Conservation (phyloP, 35 echinoderm and acorn worm species). For the Acanthaster planci region DNA sequence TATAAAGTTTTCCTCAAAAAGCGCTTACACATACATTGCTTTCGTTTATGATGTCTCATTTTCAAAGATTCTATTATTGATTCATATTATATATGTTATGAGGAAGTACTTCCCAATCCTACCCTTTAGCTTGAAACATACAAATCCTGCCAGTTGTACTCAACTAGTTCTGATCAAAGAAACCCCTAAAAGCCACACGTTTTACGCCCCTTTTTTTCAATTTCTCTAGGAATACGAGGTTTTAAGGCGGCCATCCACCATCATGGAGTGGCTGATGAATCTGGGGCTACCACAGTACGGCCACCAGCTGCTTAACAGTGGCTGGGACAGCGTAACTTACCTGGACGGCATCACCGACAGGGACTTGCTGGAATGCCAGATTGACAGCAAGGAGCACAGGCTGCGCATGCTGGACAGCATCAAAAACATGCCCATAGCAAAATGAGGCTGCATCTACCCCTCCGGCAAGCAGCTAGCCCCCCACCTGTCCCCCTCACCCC, state of each 20-base stretch:
- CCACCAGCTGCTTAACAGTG: conserved; percentile 71
- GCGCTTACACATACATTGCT: no score
- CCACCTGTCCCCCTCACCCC: no score
- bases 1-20: neutral
- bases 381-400: conserved; percentile 49
- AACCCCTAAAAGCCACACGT: no score
- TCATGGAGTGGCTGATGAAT: conserved; percentile 85
- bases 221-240: conserved; percentile 77
- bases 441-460: conserved; percentile 26
- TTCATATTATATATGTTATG: no score
- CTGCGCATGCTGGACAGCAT: conserved; percentile 80
- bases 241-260: conserved; percentile 73
- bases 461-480: no score
- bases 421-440: conserved; percentile 37
- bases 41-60: no score
- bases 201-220: neutral
- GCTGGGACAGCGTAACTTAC: conserved; percentile 89
- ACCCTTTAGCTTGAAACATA: no score
- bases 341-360: conserved; percentile 62
- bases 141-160: no score
- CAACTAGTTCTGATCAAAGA: no score
- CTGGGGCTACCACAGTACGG: conserved; percentile 85
- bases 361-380: conserved; percentile 60
- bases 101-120: no score
- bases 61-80: no score